Evolutionary conservation across 2,113 vertebrate genomes (phyloP), one percentile per base, ranked within the genome.

Genomic region (Scomber scombrus): DNA sequence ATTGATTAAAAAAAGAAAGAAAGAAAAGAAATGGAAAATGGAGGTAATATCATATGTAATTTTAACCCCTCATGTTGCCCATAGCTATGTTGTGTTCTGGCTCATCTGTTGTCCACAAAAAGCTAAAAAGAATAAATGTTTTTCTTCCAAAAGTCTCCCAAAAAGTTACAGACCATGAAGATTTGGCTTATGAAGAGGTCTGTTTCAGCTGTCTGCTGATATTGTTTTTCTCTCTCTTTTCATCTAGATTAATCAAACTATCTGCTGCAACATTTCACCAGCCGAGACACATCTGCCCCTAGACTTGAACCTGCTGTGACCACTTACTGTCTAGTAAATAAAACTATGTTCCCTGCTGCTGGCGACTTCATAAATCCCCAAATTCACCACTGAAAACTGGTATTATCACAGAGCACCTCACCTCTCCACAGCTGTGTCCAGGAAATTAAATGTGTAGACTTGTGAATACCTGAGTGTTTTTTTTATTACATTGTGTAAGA

Each of bases 231-330:
- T 64, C 40, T 66, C 71, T 46, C 23, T 65, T 58, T 62, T 52
- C n/a, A 50, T 80, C 54, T 81, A 23, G 66, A 74, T 63, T 70
- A 71, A 79, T 16, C 40, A 52, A 50, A 62, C 12, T 29, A 31
- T 80, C 46, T 62, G 12, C 52, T 11, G 4, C 49, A 14, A 18
- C 16, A 46, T 64, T 60, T 81, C 43, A 62, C 31, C 50, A 18
- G 23, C 49, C 2, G 8, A 47, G 84, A 88, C 81, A 54, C 71
- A 82, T 62, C 67, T 70, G 72, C 52, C 21, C 71, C 46, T n/a
- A 43, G 62, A 14, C 60, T 15, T 21, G 34, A 49, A 43, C 69
- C 55, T 56, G 68, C 60, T 69, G 77, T 12, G 67, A 61, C 63
- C 71, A 54, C 56, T 60, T 56, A 40, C 43, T 69, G 56, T 76